Conservation (phyloP, 2,797 vertebrate species). For the Epinephelus awoara region DNA sequence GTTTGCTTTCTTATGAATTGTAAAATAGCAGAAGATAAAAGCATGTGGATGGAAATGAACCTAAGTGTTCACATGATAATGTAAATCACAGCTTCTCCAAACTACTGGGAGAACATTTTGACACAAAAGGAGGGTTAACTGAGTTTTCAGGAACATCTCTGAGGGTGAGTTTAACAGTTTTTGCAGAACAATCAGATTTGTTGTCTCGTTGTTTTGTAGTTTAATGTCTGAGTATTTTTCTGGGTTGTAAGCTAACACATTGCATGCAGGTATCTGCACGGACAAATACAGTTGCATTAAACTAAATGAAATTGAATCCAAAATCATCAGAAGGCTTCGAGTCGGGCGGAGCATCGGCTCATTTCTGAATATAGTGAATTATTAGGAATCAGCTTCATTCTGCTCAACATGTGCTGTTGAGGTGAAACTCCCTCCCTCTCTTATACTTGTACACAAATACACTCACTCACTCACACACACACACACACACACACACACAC, state of each 20-base stretch:
- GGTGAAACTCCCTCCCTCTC: not conserved
- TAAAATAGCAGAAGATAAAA: no score
- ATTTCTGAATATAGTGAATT: not conserved
- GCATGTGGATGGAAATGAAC: not conserved
- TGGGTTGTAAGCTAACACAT: not conserved
- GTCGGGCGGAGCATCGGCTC: not conserved
- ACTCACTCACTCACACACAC: conserved; percentile 1
- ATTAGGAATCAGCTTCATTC: conserved; percentile 10
- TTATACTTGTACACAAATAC: conserved; percentile 27
- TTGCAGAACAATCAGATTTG: not conserved
- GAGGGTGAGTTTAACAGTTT: not conserved
- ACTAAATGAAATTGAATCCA: not conserved
- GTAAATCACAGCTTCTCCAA: no score
- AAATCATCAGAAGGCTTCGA: not conserved
- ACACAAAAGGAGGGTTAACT: no score
- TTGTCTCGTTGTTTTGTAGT: not conserved
- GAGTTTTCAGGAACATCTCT: no score
- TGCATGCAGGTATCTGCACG: not conserved
- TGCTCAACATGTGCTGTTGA: conserved; percentile 2
- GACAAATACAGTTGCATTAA: not conserved
- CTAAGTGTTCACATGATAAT: no score
- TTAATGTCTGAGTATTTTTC: not conserved
- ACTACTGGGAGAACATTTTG: no score
- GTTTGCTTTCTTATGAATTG: not conserved
- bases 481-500: conserved; percentile 42